A percentile compares a stretch with the other conserved stretches of the same genome.
Evolutionary conservation across 2,888 invertebrate genomes (phyloP).

Genomic region (Pristionchus fissidentatus): DNA sequence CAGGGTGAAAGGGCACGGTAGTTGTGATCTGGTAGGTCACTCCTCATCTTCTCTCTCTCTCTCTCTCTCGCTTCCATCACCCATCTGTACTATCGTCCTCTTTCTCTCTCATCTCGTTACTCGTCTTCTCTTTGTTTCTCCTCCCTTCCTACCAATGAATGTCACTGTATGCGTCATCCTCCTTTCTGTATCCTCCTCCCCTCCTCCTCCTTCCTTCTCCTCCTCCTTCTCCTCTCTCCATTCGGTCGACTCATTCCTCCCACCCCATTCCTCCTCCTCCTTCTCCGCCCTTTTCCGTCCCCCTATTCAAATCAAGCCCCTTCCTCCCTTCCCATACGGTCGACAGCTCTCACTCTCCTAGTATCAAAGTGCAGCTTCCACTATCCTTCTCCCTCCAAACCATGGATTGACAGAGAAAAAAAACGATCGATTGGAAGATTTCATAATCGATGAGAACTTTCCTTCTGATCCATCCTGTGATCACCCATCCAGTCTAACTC

Average conservation of each 20-base stretch:
- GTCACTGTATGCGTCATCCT: background rate
- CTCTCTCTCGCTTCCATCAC: background rate
- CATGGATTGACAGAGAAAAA: too few relatives aligned
- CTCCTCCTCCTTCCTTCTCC: background rate
- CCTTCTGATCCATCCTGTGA: background rate
- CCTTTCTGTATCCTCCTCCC: too few relatives aligned
- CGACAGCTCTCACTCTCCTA: background rate
- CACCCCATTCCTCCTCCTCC: background rate
- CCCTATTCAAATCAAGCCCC: background rate
- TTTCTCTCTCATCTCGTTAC: conserved; percentile 32
- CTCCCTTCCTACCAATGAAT: conserved; percentile 31
- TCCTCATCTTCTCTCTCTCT: background rate
- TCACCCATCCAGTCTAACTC: background rate
- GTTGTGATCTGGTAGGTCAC: conserved; percentile 17
- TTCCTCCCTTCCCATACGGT: background rate
- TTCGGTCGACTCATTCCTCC: conserved; percentile 36
- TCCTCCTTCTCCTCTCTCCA: conserved; percentile 28
- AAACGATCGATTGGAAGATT: too few relatives aligned
- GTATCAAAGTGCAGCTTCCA: background rate
- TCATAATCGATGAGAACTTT: background rate
- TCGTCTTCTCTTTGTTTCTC: conserved; percentile 43
- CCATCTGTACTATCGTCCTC: conserved; percentile 38
- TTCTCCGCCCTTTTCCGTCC: background rate
- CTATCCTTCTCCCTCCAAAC: background rate
- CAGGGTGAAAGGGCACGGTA: too few relatives aligned